phyloP scores from a whole-genome alignment of 1,140 invertebrate genomes.

The Monomorium pharaonis region DNA sequence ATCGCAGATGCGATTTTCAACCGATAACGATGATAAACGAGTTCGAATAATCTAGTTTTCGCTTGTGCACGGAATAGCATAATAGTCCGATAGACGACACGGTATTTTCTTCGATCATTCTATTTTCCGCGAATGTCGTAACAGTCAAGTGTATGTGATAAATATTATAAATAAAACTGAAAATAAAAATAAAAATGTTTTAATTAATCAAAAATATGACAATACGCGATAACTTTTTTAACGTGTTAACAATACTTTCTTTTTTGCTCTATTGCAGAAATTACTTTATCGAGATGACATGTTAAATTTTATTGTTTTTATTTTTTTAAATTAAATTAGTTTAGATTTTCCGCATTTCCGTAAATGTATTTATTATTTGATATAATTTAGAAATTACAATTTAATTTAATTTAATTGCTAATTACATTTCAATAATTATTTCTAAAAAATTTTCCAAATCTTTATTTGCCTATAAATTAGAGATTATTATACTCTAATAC shows the following conservation, averaged over 20 bases:
- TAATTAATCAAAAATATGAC: neutral
- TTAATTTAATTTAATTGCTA: neutral
- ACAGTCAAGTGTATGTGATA: neutral
- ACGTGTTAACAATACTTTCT: neutral
- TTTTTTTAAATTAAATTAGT: neutral
- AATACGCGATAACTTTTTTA: too few relatives aligned
- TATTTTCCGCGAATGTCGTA: neutral
- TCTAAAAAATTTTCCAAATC: neutral
- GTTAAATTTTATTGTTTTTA: neutral
- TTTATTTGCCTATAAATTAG: slow-evolving; percentile 4
- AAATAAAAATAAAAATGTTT: neutral
- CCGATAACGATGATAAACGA: slow-evolving; percentile 59
- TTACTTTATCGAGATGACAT: neutral
- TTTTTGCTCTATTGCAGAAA: neutral
- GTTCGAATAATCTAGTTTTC: slow-evolving; percentile 23
- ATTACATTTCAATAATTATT: neutral
- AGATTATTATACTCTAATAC: neutral
- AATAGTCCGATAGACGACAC: slow-evolving; percentile 7
- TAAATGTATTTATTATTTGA: neutral
- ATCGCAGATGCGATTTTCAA: slow-evolving; percentile 61
- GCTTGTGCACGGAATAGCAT: neutral
- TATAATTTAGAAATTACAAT: slow-evolving; percentile 1
- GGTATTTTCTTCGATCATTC: slow-evolving; percentile 16
- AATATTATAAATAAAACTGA: too few relatives aligned
- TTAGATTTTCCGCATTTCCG: too few relatives aligned